Base-by-base conservation (phyloP, 2,888 invertebrate species). In the Mystacides longicornis region DNA sequence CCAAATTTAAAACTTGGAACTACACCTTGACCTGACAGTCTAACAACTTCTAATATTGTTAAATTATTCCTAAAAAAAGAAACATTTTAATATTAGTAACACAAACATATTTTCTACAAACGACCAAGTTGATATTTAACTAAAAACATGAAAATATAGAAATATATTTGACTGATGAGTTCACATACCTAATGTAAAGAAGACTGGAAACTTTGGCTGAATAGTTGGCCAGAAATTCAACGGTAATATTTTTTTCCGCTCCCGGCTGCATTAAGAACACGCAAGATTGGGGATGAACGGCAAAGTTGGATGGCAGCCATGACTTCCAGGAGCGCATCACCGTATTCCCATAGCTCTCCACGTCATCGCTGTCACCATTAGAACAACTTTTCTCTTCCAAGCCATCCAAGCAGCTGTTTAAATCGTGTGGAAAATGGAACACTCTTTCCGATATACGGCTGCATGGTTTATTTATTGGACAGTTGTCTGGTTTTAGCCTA, bases 1-100 rank as follows among this genome's bases (percentile, higher is more conserved):
- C 86, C 93, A 65, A 96, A 86, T 66, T 89, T 88, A 70, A 98
- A 87, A 68, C 89, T 85, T 2, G 95, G 93, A 63, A 83, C 74
- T 1, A 90, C 93, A 16, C 95, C 93, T 66, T 87, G 85, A 0
- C 93, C 96, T 55, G 82, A 82, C 59, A 98, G 71, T 66, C 87
- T 82, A 22, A 95, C 78, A 2, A 87, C 85, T 71, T 98, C 97
- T 66, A 96, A 71, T 33, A 93, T 83, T 0, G 97, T 98, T 66
- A 98, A 75, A 71, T 98, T 98, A 71, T 97, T 98, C 64, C 96
- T 86, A 69, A 33, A 60, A 59, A 14, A 37, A 37, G 71, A 68
- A 55, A n/a, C n/a, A n/a, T n/a, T n/a, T n/a, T n/a, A n/a, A n/a
- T n/a, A n/a, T n/a, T n/a, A n/a, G n/a, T n/a, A n/a, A n/a, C n/a